Percentiles rank a stretch among this genome's conserved stretches.
phyloP scores from a whole-genome alignment of 1,140 invertebrate species.

The Saxidomus purpurata region DNA sequence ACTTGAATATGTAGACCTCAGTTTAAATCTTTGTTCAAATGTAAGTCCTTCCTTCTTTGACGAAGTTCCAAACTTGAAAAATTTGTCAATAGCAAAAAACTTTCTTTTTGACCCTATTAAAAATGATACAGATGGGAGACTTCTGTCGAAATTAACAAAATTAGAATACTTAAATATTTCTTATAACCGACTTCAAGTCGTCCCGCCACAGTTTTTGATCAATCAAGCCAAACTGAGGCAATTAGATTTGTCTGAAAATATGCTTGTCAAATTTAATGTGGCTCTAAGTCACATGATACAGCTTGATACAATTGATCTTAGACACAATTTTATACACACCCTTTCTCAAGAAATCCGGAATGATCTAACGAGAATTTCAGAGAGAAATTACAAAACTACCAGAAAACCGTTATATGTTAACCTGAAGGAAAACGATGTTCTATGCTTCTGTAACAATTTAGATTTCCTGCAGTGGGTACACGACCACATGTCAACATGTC shows the following conservation, averaged over 20 bases:
- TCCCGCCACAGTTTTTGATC: conserved; percentile 12
- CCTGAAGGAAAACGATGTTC: conserved; percentile 1
- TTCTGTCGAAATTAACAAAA: neutral
- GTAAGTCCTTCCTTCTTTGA: conserved; percentile 22
- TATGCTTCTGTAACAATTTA: conserved; percentile 31
- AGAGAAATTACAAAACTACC: neutral
- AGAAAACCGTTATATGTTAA: neutral
- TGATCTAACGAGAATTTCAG: neutral
- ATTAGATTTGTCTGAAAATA: conserved; percentile 22
- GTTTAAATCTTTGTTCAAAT: neutral
- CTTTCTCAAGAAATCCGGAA: conserved; percentile 1
- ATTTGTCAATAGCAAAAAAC: neutral
- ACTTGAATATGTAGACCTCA: conserved; percentile 12
- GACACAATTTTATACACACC: conserved; percentile 7
- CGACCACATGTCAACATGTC: conserved; percentile 13
- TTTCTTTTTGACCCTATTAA: neutral
- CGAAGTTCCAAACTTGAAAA: conserved; percentile 19
- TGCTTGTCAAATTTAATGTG: conserved; percentile 5
- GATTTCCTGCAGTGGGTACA: conserved; percentile 51
- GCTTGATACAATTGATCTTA: conserved; percentile 13
- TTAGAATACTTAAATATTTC: conserved; percentile 18
- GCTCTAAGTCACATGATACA: conserved; percentile 24
- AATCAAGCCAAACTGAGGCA: conserved; percentile 12
- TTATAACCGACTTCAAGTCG: conserved; percentile 16
- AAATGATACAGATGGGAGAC: neutral